These are phyloP conservation scores for Perdita meconis DNA, from an alignment of 2,888 invertebrate genomes.

Conservation along the genomic window DNA sequence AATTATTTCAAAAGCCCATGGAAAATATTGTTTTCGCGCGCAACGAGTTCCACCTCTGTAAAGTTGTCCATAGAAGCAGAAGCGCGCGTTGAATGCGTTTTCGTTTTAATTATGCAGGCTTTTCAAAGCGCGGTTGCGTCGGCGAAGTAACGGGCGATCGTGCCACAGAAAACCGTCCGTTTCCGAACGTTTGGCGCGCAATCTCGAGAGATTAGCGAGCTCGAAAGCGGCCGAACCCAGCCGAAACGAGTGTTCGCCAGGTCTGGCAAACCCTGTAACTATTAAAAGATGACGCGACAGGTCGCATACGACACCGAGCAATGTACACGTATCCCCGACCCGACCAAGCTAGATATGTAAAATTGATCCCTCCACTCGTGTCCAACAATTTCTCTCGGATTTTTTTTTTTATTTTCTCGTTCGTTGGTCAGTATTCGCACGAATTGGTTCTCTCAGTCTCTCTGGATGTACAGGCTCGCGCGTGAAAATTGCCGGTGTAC, in stretches of 20 bases:
- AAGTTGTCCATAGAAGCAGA: too few species aligned
- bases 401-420: slow-evolving; percentile 1
- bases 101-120: not conserved
- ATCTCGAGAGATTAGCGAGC: slow-evolving; percentile 39
- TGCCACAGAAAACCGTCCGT: not conserved
- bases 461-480: slow-evolving; percentile 7
- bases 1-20: not conserved
- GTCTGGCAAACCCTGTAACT: slow-evolving; percentile 21
- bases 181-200: slow-evolving; percentile 20
- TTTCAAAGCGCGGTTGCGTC: not conserved
- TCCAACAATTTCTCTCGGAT: slow-evolving; percentile 30
- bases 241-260: slow-evolving; percentile 22
- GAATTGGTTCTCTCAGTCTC: not conserved
- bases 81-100: not conserved
- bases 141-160: not conserved
- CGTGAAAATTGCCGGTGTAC: slow-evolving; percentile 33
- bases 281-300: slow-evolving; percentile 37
- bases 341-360: slow-evolving; percentile 27
- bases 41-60: not conserved
- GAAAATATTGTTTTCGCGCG: not conserved
- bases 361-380: slow-evolving; percentile 44
- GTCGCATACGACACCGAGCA: not conserved
- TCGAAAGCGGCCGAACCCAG: slow-evolving; percentile 16
- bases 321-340: not conserved
- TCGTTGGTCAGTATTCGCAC: not conserved